phyloP scores from a whole-genome alignment of 2,797 vertebrate species.

The Coregonus sp. region DNA sequence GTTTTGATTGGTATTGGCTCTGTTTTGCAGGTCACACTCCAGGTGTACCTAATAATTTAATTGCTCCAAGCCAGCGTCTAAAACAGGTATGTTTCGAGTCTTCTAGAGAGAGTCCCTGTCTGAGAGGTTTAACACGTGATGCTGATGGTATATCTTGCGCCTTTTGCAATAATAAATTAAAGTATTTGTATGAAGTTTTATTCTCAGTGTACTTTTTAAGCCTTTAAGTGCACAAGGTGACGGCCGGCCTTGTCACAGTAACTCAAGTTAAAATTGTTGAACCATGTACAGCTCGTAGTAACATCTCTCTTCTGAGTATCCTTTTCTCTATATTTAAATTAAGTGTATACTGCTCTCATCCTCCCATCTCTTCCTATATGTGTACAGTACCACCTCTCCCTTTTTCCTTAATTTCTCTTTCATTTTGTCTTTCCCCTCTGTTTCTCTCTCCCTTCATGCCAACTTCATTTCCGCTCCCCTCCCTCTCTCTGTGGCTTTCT shows the following conservation, averaged over 20 bases:
- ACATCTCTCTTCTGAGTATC: background rate
- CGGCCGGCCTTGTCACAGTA: background rate
- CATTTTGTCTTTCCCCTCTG: slow-evolving; percentile 16
- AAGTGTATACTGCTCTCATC: slow-evolving; percentile 34
- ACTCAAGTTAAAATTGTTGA: background rate
- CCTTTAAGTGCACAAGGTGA: no score
- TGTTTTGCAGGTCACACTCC: no score
- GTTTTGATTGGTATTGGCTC: no score
- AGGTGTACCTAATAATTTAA: no score
- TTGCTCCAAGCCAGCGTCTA: no score
- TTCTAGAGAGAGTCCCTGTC: no score
- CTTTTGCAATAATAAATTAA: no score
- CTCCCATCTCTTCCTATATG: background rate
- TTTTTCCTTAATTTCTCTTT: slow-evolving; percentile 48
- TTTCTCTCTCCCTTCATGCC: slow-evolving; percentile 12
- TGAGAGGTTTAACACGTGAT: no score
- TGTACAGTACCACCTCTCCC: slow-evolving; percentile 9
- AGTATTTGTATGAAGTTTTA: no score
- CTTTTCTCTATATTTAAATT: background rate
- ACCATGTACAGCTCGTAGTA: background rate
- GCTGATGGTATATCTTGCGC: no score
- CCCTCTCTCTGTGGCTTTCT: slow-evolving; percentile 33
- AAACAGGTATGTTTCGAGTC: no score
- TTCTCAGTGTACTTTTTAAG: no score
- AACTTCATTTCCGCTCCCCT: slow-evolving; percentile 23